Conservation (phyloP, 2,797 vertebrate species). For the Hybognathus amarus region DNA sequence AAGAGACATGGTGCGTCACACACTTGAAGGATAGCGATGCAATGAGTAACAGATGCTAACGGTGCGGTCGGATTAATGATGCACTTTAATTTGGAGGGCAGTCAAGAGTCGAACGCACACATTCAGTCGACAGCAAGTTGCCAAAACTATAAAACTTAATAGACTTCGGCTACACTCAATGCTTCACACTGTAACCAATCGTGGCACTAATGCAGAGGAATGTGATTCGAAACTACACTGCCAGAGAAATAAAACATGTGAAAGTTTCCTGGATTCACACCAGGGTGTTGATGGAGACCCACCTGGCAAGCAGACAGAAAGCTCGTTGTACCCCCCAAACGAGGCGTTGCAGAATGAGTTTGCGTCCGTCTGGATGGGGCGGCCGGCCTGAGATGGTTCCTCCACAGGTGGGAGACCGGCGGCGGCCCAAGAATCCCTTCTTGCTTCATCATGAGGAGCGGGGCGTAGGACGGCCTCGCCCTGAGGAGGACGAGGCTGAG, state of each 20-base stretch:
- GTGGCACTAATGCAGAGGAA: neutral
- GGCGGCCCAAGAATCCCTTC: conserved; percentile 86
- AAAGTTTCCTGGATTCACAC: neutral
- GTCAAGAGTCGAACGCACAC: conserved; percentile 6
- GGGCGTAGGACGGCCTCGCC: conserved; percentile 50
- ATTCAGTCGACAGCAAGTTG: neutral
- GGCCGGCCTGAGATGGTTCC: conserved; percentile 84
- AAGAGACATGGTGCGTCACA: neutral
- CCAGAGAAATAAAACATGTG: neutral
- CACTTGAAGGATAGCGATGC: neutral
- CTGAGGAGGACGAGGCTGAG: conserved; percentile 23
- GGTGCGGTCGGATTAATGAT: neutral
- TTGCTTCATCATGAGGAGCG: conserved; percentile 88
- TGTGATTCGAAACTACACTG: neutral
- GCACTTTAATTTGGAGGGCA: conserved; percentile 16
- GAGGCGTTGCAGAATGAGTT: conserved; percentile 97
- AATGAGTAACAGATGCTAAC: neutral
- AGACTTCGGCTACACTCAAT: neutral
- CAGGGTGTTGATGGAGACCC: conserved; percentile 70
- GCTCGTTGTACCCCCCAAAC: conserved; percentile 95
- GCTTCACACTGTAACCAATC: neutral
- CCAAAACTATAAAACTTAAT: conserved; percentile 1
- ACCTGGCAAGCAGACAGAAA: conserved; percentile 92
- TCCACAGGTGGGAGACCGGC: conserved; percentile 92
- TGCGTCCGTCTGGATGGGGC: conserved; percentile 87